Evolutionary conservation across 1,140 invertebrate species (phyloP).

Genomic region (Zaprionus vittiger): DNA sequence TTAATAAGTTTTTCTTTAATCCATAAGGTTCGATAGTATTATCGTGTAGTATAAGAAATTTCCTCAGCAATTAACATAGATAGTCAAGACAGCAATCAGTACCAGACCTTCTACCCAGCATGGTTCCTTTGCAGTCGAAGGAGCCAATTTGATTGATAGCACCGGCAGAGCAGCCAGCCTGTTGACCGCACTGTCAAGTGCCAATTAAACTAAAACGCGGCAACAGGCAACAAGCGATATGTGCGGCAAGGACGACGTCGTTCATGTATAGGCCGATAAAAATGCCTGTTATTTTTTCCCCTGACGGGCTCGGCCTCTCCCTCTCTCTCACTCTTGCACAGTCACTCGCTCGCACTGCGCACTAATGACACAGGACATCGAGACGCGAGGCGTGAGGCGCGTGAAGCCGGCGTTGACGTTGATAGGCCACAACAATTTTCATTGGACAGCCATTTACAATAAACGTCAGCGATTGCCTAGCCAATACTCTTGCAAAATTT

Average conservation of each 20-base stretch:
- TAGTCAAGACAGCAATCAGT: not conserved
- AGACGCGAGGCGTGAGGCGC: not conserved
- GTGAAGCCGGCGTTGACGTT: slow-evolving; percentile 70
- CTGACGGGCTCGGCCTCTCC: slow-evolving; percentile 22
- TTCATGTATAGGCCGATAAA: slow-evolving; percentile 63
- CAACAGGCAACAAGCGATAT: slow-evolving; percentile 56
- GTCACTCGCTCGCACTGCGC: slow-evolving; percentile 10
- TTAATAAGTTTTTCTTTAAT: no score
- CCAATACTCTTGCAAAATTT: slow-evolving; percentile 2
- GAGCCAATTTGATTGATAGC: slow-evolving; percentile 76
- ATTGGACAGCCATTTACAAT: slow-evolving; percentile 82
- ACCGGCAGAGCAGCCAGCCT: slow-evolving; percentile 48
- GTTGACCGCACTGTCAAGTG: slow-evolving; percentile 72
- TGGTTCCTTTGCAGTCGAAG: slow-evolving; percentile 15
- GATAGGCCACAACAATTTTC: slow-evolving; percentile 82
- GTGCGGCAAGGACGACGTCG: slow-evolving; percentile 27
- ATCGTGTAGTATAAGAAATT: not conserved
- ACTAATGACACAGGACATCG: slow-evolving; percentile 76
- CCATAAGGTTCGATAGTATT: no score
- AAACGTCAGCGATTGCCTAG: slow-evolving; percentile 71
- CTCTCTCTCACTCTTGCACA: not conserved
- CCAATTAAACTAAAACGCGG: slow-evolving; percentile 80
- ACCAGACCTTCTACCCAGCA: not conserved
- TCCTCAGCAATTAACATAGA: not conserved
- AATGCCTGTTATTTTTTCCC: slow-evolving; percentile 70